Evolutionary conservation across 2,113 vertebrate species (phyloP), one percentile per base, ranked within the genome.

Genomic region (Ictalurus furcatus): DNA sequence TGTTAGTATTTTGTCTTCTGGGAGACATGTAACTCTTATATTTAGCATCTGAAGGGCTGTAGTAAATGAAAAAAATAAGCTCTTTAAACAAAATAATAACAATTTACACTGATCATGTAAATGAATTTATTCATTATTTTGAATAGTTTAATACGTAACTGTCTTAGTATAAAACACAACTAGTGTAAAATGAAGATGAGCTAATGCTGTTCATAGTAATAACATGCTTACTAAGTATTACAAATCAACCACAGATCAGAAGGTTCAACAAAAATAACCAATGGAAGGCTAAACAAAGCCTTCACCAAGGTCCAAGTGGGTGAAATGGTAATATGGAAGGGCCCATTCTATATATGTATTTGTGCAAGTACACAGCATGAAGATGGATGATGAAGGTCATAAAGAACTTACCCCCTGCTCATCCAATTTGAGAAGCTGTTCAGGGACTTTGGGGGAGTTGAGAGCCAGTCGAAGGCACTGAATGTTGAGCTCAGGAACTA

Each of bases 351-450:
- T 23, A 40, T 44, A 40, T 73, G 6, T 17, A 34, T 34, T 40
- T 23, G 37, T 80, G 37, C 86, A 81, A 81, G 30, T 1, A 14
- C 28, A 79, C 56, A 84, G 40, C 4, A 37, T 30, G 14, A 85
- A 30, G n/a, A 85, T 25, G 5, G 37, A 21, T 74, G 34, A 21
- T 37, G 11, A n/a, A 61, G 34, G 13, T 54, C 23, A 59, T 14
- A 14, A 56, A 37, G 21, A 12, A 94, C 98, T 89, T 93, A 99
- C 98, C 96, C 98, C 98, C 93, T 99, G 98, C 87, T 99, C 98
- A 82, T 99, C 98, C 61, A 99, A 94, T 92, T 98, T 98, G 84
- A 99, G 97, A 9, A 99, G 96, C 89, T 99, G 98, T 88, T 99
- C 98, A 0, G 96, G 94, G 88, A 99, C 98, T 93, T 97, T 97